Evolutionary conservation across 2,888 invertebrate genomes (phyloP), one percentile per base, ranked within the genome.

Genomic region (Phalangium opilio): DNA sequence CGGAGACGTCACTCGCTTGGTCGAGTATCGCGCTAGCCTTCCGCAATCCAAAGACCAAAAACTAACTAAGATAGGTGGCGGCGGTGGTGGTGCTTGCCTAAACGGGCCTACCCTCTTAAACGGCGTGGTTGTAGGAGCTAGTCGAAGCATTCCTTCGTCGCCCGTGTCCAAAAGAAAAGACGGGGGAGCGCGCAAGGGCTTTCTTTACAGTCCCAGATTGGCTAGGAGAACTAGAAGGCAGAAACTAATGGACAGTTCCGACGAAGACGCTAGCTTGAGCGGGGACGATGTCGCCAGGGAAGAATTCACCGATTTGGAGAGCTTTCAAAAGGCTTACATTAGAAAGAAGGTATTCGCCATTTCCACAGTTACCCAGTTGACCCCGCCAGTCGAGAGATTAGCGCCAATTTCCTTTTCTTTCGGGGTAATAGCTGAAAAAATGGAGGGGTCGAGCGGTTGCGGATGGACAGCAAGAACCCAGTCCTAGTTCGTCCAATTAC

Each of bases 251-350:
- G 63, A 62, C 41, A 62, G 61, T 46, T 61, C 62, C 5, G 63
- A 64, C 38, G 61, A 62, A n/a, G 64, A 63, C 47, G 51, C 58
- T 36, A 58, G 58, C 18, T 56, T 55, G 36, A 58, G 59, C 48
- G 60, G 61, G 38, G 60, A 60, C 34, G 60, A 60, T 43, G 45
- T 54, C 19, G 41, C 45, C 32, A 53, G 52, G 17, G 78, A 78
- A 59, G 82, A 83, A 67, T 87, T 82, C 63, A 75, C 80, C 51
- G 83, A 89, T 65, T 71, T 89, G 57, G 89, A 89, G 67, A 85
- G 83, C 55, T 87, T 89, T 66, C 89, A 90, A 66, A 87, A 87
- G 65, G 84, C 85, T 12, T 87, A 89, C 63, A 74, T 89, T 33
- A 74, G 85, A 56, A 87, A 89, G 68, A 89, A 89, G 78, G 87